These are phyloP conservation scores for Allobates femoralis DNA, from an alignment of 2,797 vertebrate species.

Conservation along the genomic window DNA sequence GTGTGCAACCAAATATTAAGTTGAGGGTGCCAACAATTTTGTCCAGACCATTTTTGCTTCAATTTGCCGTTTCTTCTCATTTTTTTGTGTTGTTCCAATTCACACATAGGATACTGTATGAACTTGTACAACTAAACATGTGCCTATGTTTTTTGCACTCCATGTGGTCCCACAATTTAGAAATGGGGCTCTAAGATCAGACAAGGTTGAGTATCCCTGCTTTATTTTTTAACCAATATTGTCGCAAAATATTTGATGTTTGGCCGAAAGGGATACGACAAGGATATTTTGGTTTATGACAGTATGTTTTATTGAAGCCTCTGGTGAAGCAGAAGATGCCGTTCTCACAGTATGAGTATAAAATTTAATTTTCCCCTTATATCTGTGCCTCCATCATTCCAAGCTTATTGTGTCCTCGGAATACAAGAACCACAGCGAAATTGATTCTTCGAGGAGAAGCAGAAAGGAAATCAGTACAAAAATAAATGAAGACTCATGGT, in stretches of 20 bases:
- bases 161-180: too few relatives aligned
- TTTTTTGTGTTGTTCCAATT: too few relatives aligned
- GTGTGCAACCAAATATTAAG: too few relatives aligned
- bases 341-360: slow-evolving; percentile 18
- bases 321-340: slow-evolving; percentile 5
- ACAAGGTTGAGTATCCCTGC: too few relatives aligned
- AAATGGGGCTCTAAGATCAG: too few relatives aligned
- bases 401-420: slow-evolving; percentile 34
- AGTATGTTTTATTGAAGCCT: slow-evolving; percentile 28
- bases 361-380: slow-evolving; percentile 25
- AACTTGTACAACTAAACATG: too few relatives aligned
- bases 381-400: slow-evolving; percentile 14
- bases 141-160: too few relatives aligned
- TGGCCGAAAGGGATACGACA: background rate
- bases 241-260: background rate
- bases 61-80: too few relatives aligned
- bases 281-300: background rate
- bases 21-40: too few relatives aligned
- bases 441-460: slow-evolving; percentile 34
- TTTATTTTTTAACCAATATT: too few relatives aligned
- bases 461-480: background rate
- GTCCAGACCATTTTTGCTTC: too few relatives aligned
- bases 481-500: slow-evolving; percentile 29
- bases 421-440: slow-evolving; percentile 19
- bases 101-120: too few relatives aligned